Evolutionary conservation across 2,888 invertebrate genomes (phyloP).

Genomic region (Artemia sp.): DNA sequence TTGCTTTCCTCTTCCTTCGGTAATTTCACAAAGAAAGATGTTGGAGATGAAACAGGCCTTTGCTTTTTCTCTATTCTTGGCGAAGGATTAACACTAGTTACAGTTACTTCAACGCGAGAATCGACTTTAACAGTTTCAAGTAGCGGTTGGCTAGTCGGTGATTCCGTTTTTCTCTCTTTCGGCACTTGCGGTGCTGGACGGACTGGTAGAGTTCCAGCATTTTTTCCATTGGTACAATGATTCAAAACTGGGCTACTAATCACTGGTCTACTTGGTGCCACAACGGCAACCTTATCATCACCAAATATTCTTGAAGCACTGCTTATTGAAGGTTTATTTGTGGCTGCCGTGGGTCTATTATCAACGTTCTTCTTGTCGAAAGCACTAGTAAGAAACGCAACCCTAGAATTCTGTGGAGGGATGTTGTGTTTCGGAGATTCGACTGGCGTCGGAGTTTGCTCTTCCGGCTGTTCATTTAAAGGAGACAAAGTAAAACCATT

Average conservation of each 20-base stretch:
- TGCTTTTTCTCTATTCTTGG: not conserved
- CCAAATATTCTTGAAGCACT: not conserved
- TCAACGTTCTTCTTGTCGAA: not conserved
- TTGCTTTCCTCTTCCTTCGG: not conserved
- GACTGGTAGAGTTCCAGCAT: constrained; percentile 22
- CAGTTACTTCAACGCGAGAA: not conserved
- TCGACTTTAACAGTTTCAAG: not conserved
- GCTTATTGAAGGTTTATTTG: constrained; percentile 10
- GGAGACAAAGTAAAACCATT: constrained; percentile 65
- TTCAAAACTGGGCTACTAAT: constrained; percentile 14
- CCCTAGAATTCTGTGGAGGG: constrained; percentile 23
- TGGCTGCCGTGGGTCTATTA: constrained; percentile 31
- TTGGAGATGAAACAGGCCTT: constrained; percentile 1
- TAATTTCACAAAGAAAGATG: not conserved
- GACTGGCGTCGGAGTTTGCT: constrained; percentile 19
- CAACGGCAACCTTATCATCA: not conserved
- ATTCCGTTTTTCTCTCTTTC: constrained; percentile 9
- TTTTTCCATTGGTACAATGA: not conserved
- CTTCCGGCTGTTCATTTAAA: constrained; percentile 29
- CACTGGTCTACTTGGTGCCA: constrained; percentile 3
- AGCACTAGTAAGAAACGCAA: constrained; percentile 13
- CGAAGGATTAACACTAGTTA: constrained; percentile 7
- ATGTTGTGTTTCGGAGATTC: constrained; percentile 24
- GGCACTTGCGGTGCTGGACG: constrained; percentile 25
- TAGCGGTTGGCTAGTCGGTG: constrained; percentile 2